Conservation (phyloP, 2,797 vertebrate genomes). For the Tadarida brasiliensis region DNA sequence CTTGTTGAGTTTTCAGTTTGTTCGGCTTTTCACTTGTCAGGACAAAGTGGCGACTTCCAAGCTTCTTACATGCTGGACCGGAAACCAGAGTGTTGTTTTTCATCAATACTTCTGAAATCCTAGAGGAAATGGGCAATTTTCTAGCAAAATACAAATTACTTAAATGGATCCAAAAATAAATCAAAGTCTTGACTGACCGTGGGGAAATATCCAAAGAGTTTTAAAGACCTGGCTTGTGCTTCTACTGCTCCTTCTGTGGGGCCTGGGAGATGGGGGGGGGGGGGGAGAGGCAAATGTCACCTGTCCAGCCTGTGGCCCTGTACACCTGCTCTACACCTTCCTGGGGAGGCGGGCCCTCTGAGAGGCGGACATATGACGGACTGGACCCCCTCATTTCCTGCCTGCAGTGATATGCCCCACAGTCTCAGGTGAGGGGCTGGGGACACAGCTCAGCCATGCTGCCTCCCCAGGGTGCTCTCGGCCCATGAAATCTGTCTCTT, state of each 20-base stretch:
- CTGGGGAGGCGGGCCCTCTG: not conserved
- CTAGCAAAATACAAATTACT: constrained; percentile 29
- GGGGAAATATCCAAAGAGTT: not conserved
- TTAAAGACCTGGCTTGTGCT: not conserved
- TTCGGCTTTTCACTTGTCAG: not conserved
- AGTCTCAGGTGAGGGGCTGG: not conserved
- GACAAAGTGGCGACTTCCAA: not conserved
- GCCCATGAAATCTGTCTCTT: not conserved
- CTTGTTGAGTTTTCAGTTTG: not conserved
- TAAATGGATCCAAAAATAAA: constrained; percentile 22
- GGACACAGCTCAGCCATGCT: not conserved
- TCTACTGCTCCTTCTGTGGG: not conserved
- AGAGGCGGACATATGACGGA: not conserved
- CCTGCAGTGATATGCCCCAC: not conserved
- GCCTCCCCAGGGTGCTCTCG: not conserved
- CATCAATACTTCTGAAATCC: not conserved
- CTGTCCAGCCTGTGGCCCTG: fast-evolving
- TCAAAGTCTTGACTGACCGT: constrained; percentile 32
- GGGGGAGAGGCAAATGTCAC: not conserved
- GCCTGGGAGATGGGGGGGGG: not conserved
- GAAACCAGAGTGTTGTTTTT: not conserved
- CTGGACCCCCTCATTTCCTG: not conserved
- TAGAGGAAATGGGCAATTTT: not conserved
- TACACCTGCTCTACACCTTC: not conserved
- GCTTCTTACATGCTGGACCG: not conserved